phyloP scores from a whole-genome alignment of 2,888 invertebrate species.

The Poecilus cupreus region DNA sequence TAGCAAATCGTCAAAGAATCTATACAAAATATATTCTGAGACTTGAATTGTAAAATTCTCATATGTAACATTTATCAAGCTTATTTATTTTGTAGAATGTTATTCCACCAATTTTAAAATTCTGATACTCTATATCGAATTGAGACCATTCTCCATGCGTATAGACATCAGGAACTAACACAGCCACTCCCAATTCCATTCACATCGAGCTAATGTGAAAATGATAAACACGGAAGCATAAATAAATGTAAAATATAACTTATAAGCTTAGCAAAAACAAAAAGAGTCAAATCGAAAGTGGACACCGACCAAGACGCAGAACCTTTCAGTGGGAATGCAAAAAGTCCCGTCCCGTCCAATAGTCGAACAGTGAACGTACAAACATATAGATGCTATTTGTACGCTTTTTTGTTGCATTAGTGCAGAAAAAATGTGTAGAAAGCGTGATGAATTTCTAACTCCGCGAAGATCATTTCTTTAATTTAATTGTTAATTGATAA shows the following conservation, averaged over 20 bases:
- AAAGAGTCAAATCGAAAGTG: slow-evolving; percentile 36
- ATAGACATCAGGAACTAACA: not conserved
- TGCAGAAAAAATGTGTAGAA: slow-evolving; percentile 37
- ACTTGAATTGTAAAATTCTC: too few relatives aligned
- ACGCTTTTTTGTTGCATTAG: not conserved
- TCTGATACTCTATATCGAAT: too few relatives aligned
- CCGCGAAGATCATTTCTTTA: slow-evolving; percentile 5
- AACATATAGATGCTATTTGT: slow-evolving; percentile 39
- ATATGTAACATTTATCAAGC: too few relatives aligned
- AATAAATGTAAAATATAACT: not conserved
- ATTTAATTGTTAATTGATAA: slow-evolving; percentile 37
- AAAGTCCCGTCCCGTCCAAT: not conserved
- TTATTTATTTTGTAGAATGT: too few relatives aligned
- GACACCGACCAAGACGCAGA: not conserved
- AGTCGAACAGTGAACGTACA: slow-evolving; percentile 31
- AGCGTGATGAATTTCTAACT: slow-evolving; percentile 46
- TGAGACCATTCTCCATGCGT: not conserved
- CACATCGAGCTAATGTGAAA: slow-evolving; percentile 8
- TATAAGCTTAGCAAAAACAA: not conserved
- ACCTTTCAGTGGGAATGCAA: not conserved
- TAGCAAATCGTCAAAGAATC: too few relatives aligned
- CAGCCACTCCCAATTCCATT: too few relatives aligned
- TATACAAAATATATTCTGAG: too few relatives aligned
- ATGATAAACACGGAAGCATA: not conserved
- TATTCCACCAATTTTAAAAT: too few relatives aligned